phyloP scores from a whole-genome alignment of 2,888 invertebrate species.

The Labia minor region DNA sequence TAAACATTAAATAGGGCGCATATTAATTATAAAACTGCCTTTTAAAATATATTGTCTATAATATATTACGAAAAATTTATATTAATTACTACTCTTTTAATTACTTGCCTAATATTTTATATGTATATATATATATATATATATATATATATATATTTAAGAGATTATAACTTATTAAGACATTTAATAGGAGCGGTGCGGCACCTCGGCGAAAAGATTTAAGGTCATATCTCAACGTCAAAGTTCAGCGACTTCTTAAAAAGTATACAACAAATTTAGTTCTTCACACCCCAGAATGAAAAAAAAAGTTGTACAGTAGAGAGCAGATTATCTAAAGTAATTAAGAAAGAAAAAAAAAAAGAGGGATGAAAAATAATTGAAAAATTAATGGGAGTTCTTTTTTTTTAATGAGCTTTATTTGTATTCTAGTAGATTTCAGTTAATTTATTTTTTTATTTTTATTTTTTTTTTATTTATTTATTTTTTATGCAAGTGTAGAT shows the following conservation, averaged over 20 bases:
- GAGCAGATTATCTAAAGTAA: slow-evolving; percentile 6
- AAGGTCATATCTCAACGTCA: slow-evolving; percentile 7
- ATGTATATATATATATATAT: too few species aligned
- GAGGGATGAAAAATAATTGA: neutral
- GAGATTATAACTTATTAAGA: slow-evolving; percentile 5
- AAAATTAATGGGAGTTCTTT: slow-evolving; percentile 1
- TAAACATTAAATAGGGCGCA: neutral
- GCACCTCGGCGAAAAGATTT: slow-evolving; percentile 1
- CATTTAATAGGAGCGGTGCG: neutral
- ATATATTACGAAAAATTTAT: slow-evolving; percentile 4
- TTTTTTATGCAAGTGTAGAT: too few species aligned
- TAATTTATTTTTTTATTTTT: too few species aligned
- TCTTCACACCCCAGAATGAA: neutral
- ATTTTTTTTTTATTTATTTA: too few species aligned
- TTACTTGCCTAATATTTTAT: neutral
- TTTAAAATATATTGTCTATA: slow-evolving; percentile 1
- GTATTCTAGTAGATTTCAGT: too few species aligned
- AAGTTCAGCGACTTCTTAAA: slow-evolving; percentile 9
- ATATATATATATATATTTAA: too few species aligned
- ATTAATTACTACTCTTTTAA: slow-evolving; percentile 13
- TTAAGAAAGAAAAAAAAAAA: neutral
- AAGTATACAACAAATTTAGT: slow-evolving; percentile 13
- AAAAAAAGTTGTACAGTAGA: slow-evolving; percentile 1
- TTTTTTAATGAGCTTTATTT: neutral
- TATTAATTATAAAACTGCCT: slow-evolving; percentile 7